These are phyloP conservation scores for Cossypha heuglini DNA, from an alignment of 2,797 vertebrate genomes.

Conservation along the genomic window DNA sequence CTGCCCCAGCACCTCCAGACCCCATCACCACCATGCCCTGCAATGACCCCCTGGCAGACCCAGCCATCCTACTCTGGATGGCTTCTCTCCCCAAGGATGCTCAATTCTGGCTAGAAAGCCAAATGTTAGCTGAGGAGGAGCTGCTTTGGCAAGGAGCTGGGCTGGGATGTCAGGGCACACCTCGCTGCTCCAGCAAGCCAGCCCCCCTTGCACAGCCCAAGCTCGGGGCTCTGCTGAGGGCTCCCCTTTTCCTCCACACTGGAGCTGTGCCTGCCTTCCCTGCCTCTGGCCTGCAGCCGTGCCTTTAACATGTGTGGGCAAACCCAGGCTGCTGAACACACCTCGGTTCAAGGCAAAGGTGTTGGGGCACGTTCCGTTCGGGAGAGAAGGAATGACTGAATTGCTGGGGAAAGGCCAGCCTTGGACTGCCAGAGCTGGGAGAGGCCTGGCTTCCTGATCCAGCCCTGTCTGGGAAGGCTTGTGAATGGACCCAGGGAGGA, in stretches of 20 bases:
- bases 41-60: background rate
- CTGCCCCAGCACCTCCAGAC: background rate
- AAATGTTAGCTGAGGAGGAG: background rate
- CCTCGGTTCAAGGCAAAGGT: slow-evolving; percentile 33
- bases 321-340: background rate
- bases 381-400: slow-evolving; percentile 32
- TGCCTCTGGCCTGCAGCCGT: background rate
- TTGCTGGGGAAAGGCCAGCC: slow-evolving; percentile 45
- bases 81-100: too few relatives aligned
- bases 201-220: background rate
- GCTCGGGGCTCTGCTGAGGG: background rate
- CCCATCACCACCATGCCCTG: background rate
- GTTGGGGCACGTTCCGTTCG: background rate
- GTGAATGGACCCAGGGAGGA: background rate
- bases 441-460: background rate
- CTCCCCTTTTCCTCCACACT: background rate
- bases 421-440: slow-evolving; percentile 30
- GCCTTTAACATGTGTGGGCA: slow-evolving; percentile 67
- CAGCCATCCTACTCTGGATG: background rate
- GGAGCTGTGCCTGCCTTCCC: background rate
- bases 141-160: background rate
- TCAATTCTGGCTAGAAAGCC: background rate
- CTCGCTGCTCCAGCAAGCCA: background rate
- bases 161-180: background rate
- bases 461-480: background rate